These are phyloP conservation scores for Lasioglossum oenotherae DNA, from an alignment of 2,888 invertebrate species.

Conservation along the genomic window DNA sequence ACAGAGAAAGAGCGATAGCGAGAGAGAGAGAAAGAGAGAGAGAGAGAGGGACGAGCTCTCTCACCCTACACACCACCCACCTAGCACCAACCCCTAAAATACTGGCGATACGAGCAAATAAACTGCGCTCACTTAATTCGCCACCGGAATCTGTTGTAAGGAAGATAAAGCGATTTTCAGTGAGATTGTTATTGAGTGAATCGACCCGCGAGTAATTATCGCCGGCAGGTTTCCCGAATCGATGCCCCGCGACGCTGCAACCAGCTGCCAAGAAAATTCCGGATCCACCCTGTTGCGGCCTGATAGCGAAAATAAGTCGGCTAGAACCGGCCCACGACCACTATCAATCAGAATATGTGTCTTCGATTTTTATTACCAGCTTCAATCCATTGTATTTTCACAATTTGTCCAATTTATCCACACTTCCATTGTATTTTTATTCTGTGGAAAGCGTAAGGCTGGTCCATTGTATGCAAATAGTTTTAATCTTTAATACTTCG, in stretches of 20 bases:
- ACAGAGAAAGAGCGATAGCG: too few relatives aligned
- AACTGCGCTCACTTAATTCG: slow-evolving; percentile 74
- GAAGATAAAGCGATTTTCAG: slow-evolving; percentile 68
- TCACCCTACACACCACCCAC: background rate
- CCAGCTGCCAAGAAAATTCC: background rate
- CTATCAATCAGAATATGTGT: background rate
- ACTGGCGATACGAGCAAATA: slow-evolving; percentile 67
- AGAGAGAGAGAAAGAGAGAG: too few relatives aligned
- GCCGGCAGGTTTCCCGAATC: background rate
- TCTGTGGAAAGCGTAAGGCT: background rate
- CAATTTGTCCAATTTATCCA: too few relatives aligned
- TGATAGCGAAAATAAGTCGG: background rate
- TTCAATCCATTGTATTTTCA: background rate
- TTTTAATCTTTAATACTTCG: background rate
- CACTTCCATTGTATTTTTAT: background rate
- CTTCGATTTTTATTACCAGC: background rate
- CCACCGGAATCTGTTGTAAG: slow-evolving; percentile 50
- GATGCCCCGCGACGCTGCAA: background rate
- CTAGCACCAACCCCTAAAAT: slow-evolving; percentile 61
- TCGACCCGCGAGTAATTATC: slow-evolving; percentile 37
- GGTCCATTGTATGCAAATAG: background rate
- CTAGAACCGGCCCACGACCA: background rate
- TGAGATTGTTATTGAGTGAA: slow-evolving; percentile 44
- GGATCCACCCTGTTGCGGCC: background rate
- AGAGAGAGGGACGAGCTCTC: background rate